Evolutionary conservation across 2,113 vertebrate genomes (phyloP).

Genomic region (Aythya baeri): DNA sequence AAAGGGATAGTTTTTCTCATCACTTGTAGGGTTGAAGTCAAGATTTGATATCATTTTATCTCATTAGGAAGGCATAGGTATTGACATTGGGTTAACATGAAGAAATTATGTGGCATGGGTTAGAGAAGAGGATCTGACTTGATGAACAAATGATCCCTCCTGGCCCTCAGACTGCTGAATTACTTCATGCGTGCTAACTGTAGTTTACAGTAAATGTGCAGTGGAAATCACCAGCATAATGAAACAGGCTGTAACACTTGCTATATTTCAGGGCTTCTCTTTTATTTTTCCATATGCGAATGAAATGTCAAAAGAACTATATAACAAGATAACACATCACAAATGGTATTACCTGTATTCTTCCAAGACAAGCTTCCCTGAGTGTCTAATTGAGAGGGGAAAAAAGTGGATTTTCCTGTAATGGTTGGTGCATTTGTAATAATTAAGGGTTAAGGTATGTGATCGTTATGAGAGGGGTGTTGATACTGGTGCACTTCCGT

Average conservation of each 20-base stretch:
- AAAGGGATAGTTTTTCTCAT: background rate
- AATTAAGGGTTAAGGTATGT: background rate
- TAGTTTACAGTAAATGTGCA: constrained; percentile 36
- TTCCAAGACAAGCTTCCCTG: background rate
- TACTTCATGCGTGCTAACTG: constrained; percentile 45
- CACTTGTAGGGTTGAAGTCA: background rate
- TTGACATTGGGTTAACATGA: background rate
- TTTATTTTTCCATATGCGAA: background rate
- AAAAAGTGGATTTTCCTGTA: background rate
- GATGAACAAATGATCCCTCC: constrained; percentile 47
- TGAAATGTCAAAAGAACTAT: background rate
- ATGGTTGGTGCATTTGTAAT: background rate
- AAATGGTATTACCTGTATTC: background rate
- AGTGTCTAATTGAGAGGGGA: background rate
- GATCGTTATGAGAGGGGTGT: background rate
- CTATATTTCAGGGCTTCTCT: background rate
- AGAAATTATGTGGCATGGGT: background rate
- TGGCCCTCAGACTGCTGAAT: constrained; percentile 35
- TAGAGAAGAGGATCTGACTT: background rate
- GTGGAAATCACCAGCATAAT: constrained; percentile 16
- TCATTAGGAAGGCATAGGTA: background rate
- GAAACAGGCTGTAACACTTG: background rate
- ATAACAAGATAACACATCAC: background rate
- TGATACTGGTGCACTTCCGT: background rate
- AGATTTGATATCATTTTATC: background rate